These are phyloP conservation scores for Embidobia sp. DNA, from an alignment of 2,888 invertebrate species.

Conservation along the genomic window DNA sequence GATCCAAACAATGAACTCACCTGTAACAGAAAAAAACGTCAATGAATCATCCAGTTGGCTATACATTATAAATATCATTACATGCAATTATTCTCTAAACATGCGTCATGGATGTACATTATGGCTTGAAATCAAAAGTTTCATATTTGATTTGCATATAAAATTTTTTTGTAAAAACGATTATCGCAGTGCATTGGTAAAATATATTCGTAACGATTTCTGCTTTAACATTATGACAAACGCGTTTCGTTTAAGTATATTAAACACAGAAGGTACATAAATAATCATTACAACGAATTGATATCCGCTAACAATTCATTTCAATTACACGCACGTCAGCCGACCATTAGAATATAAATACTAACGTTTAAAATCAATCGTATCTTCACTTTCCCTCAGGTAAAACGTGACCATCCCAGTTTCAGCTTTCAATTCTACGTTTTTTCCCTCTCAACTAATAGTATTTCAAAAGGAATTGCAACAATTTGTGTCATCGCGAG, in stretches of 20 bases:
- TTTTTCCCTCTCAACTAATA: constrained; percentile 11
- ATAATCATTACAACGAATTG: constrained; percentile 1
- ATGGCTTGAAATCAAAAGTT: no score
- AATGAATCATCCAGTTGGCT: constrained; percentile 25
- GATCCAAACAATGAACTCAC: constrained; percentile 33
- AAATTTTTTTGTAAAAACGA: no score
- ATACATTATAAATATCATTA: background rate
- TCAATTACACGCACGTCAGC: background rate
- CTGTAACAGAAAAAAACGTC: constrained; percentile 32
- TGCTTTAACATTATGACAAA: no score
- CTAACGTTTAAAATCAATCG: constrained; percentile 15
- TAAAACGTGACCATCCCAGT: constrained; percentile 20
- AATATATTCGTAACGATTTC: no score
- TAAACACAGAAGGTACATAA: no score
- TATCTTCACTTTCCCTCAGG: constrained; percentile 14
- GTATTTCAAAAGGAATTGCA: background rate
- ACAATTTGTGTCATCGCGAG: constrained; percentile 5
- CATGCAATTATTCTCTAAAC: background rate
- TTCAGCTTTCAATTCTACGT: constrained; percentile 23
- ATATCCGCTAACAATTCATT: background rate
- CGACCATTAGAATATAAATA: constrained; percentile 13
- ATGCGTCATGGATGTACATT: no score
- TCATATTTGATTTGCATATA: no score
- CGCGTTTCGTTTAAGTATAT: no score
- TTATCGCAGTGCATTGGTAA: no score